Evolutionary conservation across 1,140 invertebrate genomes (phyloP).

Genomic region (Maconellicoccus hirsutus): DNA sequence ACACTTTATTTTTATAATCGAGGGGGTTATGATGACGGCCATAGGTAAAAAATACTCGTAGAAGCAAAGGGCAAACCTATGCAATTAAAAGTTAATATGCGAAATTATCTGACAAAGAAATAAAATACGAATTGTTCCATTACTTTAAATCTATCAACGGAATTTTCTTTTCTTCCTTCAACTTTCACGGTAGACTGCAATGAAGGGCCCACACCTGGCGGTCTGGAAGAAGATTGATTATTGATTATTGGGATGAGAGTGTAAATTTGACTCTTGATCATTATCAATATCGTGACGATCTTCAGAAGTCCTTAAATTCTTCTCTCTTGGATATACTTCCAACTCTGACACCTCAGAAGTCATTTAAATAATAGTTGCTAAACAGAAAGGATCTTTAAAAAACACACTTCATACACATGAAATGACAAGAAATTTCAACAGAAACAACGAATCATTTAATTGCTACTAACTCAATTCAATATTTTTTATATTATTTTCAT

Average conservation of each 20-base stretch:
- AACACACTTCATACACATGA: too few species aligned
- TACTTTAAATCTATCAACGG: background rate
- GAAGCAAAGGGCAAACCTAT: background rate
- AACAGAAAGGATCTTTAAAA: too few species aligned
- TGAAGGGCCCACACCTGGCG: background rate
- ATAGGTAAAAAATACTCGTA: background rate
- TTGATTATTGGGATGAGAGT: background rate
- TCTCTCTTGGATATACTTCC: background rate
- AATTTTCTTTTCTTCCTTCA: background rate
- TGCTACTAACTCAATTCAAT: too few species aligned
- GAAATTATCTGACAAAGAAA: background rate
- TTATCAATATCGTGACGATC: background rate
- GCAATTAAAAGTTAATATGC: background rate
- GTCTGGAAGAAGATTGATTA: background rate
- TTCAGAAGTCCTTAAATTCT: background rate
- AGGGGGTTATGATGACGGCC: background rate
- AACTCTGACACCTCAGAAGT: background rate
- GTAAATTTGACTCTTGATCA: background rate
- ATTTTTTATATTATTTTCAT: too few species aligned
- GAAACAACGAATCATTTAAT: too few species aligned
- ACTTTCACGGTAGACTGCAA: background rate
- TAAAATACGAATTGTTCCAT: background rate
- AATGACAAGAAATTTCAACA: too few species aligned
- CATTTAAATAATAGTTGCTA: too few species aligned
- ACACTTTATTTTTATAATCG: background rate